Evolutionary conservation across 2,113 vertebrate genomes (phyloP).

Genomic region (human (Homo sapiens)): GRCh38 chr2:115077001-115077500

Average conservation of each 20-base stretch:
- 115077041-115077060: neutral
- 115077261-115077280: neutral
- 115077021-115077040: neutral
- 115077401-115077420: neutral
- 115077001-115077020: neutral
- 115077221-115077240: neutral
- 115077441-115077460: neutral
- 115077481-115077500: neutral
- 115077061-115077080: neutral
- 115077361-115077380: neutral
- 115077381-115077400: neutral
- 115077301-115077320: neutral
- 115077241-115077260: neutral
- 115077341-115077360: neutral
- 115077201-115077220: neutral
- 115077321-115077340: neutral
- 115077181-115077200: neutral
- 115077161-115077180: neutral
- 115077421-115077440: accelerated
- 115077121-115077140: neutral
- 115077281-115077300: neutral
- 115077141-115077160: neutral
- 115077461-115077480: neutral
- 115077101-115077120: neutral
- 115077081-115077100: neutral